These are phyloP conservation scores for Macrophya alboannulata DNA, from an alignment of 2,888 invertebrate species.

Conservation along the genomic window DNA sequence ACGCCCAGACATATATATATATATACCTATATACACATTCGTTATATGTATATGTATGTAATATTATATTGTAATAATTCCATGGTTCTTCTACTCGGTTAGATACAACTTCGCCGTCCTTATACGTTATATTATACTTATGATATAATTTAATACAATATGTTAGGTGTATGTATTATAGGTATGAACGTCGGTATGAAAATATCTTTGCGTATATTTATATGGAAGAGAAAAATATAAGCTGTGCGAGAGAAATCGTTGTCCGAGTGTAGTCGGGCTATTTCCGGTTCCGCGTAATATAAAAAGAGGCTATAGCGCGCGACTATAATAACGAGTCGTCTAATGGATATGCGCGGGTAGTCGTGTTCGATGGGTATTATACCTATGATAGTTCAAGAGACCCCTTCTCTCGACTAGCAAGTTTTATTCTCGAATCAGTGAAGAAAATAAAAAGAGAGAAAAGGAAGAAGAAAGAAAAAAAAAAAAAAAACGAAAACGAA, in stretches of 20 bases:
- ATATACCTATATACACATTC: not conserved
- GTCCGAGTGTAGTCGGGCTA: not conserved
- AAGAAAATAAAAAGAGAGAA: not conserved
- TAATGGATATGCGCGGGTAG: conserved; percentile 22
- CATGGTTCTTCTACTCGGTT: too few relatives aligned
- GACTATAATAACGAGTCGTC: conserved; percentile 1
- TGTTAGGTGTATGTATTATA: too few relatives aligned
- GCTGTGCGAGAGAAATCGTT: not conserved
- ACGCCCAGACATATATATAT: not conserved
- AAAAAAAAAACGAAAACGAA: not conserved
- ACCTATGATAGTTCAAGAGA: conserved; percentile 1
- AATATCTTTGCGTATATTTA: too few relatives aligned
- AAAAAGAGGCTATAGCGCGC: not conserved
- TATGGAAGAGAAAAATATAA: not conserved
- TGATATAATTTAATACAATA: too few relatives aligned
- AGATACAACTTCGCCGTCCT: too few relatives aligned
- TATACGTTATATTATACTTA: too few relatives aligned
- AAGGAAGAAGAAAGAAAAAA: not conserved
- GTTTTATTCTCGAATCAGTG: not conserved
- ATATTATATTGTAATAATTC: too few relatives aligned
- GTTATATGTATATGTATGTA: not conserved
- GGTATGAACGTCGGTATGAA: too few relatives aligned
- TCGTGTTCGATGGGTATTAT: conserved; percentile 34
- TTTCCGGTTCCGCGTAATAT: not conserved
- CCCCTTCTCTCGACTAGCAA: not conserved